A percentile compares a stretch with the other conserved stretches of the same genome.
These are phyloP conservation scores for Oreochromis mossambicus DNA, from an alignment of 2,797 vertebrate species.

Conservation along the genomic window DNA sequence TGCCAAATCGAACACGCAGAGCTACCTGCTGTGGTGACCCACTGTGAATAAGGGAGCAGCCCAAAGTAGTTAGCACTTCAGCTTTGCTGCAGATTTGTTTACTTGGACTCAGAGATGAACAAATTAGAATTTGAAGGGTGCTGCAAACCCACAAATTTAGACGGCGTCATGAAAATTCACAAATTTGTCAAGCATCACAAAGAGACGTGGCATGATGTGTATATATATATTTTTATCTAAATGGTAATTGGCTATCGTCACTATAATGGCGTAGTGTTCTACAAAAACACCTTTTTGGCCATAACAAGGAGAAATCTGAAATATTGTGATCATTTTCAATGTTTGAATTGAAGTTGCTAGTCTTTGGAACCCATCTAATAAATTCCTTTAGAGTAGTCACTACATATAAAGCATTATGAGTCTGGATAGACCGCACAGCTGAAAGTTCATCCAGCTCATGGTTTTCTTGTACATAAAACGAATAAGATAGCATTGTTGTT, in stretches of 20 bases:
- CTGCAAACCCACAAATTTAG: not conserved
- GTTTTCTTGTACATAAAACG: not conserved
- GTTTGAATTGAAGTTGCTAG: not conserved
- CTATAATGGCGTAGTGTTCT: not conserved
- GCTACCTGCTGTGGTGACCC: not conserved
- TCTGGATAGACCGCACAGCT: not conserved
- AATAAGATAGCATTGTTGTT: constrained; percentile 5
- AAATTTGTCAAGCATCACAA: not conserved
- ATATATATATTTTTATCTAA: not conserved
- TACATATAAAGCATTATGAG: not conserved
- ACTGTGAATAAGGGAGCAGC: not conserved
- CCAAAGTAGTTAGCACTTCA: not conserved
- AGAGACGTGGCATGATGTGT: not conserved
- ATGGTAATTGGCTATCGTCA: not conserved
- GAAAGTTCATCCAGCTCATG: not conserved
- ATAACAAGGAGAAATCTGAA: not conserved
- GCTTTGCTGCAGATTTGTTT: not conserved
- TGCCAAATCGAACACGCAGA: not conserved
- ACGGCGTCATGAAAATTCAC: not conserved
- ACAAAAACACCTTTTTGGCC: not conserved
- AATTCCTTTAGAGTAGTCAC: not conserved
- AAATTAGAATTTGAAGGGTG: not conserved
- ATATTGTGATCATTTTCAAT: rapidly evolving
- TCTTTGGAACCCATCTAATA: not conserved
- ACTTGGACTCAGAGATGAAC: not conserved